Conservation (phyloP, 2,797 vertebrate genomes). For the Chaetodon trifasciatus region DNA sequence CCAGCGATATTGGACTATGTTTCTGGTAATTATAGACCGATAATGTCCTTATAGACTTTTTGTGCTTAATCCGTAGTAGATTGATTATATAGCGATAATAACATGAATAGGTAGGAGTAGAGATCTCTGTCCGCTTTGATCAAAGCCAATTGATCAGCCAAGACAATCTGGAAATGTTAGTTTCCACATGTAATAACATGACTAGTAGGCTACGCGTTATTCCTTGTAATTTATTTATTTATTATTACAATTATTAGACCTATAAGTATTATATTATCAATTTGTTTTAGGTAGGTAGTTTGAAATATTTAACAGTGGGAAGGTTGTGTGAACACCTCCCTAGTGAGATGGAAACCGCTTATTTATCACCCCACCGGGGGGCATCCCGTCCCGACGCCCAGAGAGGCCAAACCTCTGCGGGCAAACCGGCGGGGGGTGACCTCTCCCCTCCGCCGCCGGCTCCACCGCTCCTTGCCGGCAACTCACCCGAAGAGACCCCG, state of each 20-base stretch:
- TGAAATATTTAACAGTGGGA: constrained; percentile 77
- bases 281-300: constrained; percentile 73
- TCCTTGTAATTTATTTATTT: constrained; percentile 89
- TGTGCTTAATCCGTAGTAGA: constrained; percentile 65
- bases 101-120: constrained; percentile 70
- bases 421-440: constrained; percentile 64
- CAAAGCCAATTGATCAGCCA: constrained; percentile 68
- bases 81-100: constrained; percentile 67
- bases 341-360: constrained; percentile 83
- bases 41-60: constrained; percentile 57
- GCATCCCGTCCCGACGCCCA: constrained; percentile 66
- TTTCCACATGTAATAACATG: constrained; percentile 79
- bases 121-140: constrained; percentile 66
- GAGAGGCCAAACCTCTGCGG: constrained; percentile 59
- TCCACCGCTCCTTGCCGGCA: constrained; percentile 58
- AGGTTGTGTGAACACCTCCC: constrained; percentile 60
- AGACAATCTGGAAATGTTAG: constrained; percentile 82
- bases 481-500: constrained; percentile 67
- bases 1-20: constrained; percentile 62
- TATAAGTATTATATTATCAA: constrained; percentile 84
- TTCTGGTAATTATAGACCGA: constrained; percentile 62
- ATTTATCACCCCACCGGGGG: constrained; percentile 79
- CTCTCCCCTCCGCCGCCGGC: constrained; percentile 58
- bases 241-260: constrained; percentile 83
- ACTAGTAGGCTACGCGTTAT: constrained; percentile 70